Evolutionary conservation across 2,113 vertebrate genomes (phyloP), one percentile per base, ranked within the genome.

Genomic region (Dermatemys mawii): DNA sequence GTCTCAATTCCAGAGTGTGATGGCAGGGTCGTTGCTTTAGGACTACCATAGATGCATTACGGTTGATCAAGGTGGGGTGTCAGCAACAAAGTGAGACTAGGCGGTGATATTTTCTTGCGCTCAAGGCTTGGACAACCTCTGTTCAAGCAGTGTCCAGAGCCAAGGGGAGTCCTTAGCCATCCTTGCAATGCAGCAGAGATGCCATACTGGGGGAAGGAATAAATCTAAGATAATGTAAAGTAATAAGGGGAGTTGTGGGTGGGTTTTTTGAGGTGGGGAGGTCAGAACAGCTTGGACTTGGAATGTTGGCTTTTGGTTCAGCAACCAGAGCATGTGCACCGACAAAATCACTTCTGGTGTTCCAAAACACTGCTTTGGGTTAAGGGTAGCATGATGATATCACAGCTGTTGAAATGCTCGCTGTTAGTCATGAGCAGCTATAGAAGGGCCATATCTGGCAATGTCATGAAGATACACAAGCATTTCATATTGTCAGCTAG

Each of bases 71-170:
- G 27, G 35, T 90, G 51, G 63, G 78, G 48, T 60, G 83, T 9
- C 27, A 0, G 1, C 38, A 35, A 54, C 44, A 83, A 87, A 93
- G 60, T 14, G 83, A 90, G 81, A 1, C 1, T 51, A 57, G 14
- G 1, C 2, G 35, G 92, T 88, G 84, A 29, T 38, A 81, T 89
- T 46, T 29, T 0, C 0, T 8, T 0, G 2, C 67, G 13, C 11
- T 60, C 78, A 81, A 44, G 57, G 67, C 11, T 22, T 41, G 10
- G 19, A 24, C 35, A 24, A 24, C 67, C 8, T 17, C 6, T 35
- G 29, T 63, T 13, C 60, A 63, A 35, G 14, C 7, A 35, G 27
- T 35, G 60, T 63, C 35, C 32, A 35, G 60, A 63, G 17, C 13
- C 60, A 35, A 35, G 60, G 60, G 13, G 29, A 63, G 14, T 17